phyloP scores from a whole-genome alignment of 2,113 vertebrate species.

The Aegotheles bennettii region DNA sequence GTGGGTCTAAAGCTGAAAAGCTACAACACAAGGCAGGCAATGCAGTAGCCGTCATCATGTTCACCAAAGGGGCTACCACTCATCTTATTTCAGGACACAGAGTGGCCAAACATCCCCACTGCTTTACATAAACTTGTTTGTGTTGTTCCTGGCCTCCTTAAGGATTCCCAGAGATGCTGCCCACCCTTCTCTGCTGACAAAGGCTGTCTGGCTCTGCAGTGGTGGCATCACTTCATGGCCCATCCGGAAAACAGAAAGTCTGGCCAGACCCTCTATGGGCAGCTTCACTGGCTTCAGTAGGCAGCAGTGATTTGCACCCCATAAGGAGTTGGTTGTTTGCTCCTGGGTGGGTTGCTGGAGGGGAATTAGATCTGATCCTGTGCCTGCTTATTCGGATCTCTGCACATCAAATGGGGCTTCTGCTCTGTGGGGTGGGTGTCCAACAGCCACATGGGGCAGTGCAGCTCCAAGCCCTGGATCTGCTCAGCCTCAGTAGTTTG shows the following conservation, averaged over 20 bases:
- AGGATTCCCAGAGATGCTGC: not conserved
- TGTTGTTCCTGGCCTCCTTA: not conserved
- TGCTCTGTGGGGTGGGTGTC: not conserved
- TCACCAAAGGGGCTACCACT: not conserved
- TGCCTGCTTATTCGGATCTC: not conserved
- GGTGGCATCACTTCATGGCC: not conserved
- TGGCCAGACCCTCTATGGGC: not conserved
- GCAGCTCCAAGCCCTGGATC: not conserved
- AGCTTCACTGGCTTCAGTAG: not conserved
- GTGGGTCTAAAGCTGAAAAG: not conserved
- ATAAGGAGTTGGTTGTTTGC: not conserved
- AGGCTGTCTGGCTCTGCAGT: not conserved
- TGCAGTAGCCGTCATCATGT: not conserved
- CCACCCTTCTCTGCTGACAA: not conserved
- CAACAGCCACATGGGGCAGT: accelerated
- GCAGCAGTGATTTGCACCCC: not conserved
- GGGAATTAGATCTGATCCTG: accelerated
- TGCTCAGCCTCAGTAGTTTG: not conserved
- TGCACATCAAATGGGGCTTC: not conserved
- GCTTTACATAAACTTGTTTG: not conserved
- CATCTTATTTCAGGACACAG: not conserved
- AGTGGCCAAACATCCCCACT: not conserved
- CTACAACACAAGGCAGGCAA: not conserved
- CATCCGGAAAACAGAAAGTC: not conserved
- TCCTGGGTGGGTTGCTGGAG: not conserved